Base-by-base conservation (phyloP, 2,797 vertebrate species). In the Gallirallus australis region DNA sequence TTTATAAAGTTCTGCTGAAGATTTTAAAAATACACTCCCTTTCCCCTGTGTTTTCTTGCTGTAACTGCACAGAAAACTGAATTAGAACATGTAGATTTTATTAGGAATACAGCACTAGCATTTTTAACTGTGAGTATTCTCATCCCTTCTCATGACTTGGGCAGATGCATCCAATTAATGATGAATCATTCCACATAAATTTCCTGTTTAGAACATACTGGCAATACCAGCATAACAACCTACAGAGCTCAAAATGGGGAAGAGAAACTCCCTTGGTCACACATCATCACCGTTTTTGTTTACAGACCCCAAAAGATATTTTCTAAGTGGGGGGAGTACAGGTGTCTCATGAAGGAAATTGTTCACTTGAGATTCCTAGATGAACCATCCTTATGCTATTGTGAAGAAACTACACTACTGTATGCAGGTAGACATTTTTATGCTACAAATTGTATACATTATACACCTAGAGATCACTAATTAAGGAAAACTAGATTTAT, bases 81-180 rank as follows among this genome's bases (percentile, higher is more conserved):
- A 85, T 70, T 92, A 14, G 69, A 83, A 75, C 28, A 45, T 1
- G n/a, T 5, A 91, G 63, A 83, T 86, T 90, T 93, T 54, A 64
- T 61, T 71, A 90, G 33, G 64, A 94, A 94, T 60, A 61, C 73
- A 82, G 45, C 52, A 48, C 76, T 14, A 94, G 68, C 19, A 16
- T 89, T 93, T 80, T 82, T 6, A 84, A 93, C 59, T 71, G 33
- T 18, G 69, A 57, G 89, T 92, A 94, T 95, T 97, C 89, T 97
- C 87, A 95, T 77, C 81, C 53, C 95, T 95, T 71, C 89, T 96
- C 86, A 86, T 15, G 60, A 85, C 31, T 60, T 59, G 61, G 68
- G 73, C 81, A 97, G 96, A 97, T 94, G 92, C 42, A 83, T 88
- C 71, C 94, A 97, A 76, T 94, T 93, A 97, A 89, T 48, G 59